Evolutionary conservation across 2,113 vertebrate genomes (phyloP).

Genomic region (Pollachius pollachius): DNA sequence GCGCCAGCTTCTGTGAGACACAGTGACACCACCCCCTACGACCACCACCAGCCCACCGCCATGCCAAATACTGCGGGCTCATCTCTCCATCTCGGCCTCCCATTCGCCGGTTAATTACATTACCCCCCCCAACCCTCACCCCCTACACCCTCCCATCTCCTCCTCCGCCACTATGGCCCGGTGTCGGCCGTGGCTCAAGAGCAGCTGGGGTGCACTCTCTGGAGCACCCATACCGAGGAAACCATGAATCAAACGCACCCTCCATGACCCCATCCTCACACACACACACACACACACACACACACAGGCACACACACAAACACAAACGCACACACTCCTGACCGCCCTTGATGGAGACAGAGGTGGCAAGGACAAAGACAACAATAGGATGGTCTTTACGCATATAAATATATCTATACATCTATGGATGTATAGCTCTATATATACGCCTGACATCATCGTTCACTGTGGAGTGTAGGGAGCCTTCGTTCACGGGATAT

Average conservation of each 20-base stretch:
- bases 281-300: too few relatives aligned
- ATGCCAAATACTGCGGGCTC: background rate
- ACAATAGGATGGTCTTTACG: background rate
- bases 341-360: slow-evolving; percentile 19
- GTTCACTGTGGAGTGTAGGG: too few relatives aligned
- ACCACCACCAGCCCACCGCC: too few relatives aligned
- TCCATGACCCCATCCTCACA: slow-evolving; percentile 6
- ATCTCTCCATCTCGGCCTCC: slow-evolving; percentile 29
- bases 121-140: background rate
- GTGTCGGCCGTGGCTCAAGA: slow-evolving; percentile 37
- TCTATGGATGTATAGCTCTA: background rate
- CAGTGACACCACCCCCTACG: slow-evolving; percentile 10
- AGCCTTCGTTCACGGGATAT: too few relatives aligned
- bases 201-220: slow-evolving; percentile 46
- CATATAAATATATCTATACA: background rate
- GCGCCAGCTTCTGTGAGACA: too few relatives aligned
- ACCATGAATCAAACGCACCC: slow-evolving; percentile 44
- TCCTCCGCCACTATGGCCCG: slow-evolving; percentile 36
- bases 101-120: background rate
- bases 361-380: background rate
- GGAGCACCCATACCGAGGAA: slow-evolving; percentile 29
- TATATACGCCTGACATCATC: background rate
- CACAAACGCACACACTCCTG: background rate
- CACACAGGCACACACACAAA: too few relatives aligned
- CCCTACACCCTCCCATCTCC: slow-evolving; percentile 22